Evolutionary conservation across 2,888 invertebrate genomes (phyloP), one percentile per base, ranked within the genome.

Genomic region (Athrips mouffetella): DNA sequence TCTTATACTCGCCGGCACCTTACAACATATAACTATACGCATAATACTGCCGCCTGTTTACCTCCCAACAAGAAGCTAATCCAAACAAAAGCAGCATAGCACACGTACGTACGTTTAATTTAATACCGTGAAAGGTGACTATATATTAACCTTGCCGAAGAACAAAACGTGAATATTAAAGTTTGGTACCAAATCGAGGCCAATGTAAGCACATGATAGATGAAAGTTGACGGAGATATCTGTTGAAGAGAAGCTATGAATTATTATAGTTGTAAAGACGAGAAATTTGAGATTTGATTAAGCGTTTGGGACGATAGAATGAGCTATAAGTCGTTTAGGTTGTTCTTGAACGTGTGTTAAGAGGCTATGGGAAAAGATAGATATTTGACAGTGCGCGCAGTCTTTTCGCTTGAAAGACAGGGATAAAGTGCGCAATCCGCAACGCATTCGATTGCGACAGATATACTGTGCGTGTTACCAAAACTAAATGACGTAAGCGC

Each of bases 121-220:
- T 64, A 55, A 48, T 49, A 50, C 58, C 63, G 73, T 75, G 75
- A 78, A 76, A 77, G 74, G 74, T 63, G 55, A 50, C 39, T 46
- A 45, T 49, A 49, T 48, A 44, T 44, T 67, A 72, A 70, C 75
- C 73, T 77, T 72, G 71, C 59, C 39, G 52, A 59, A 73, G 68
- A 73, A 67, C 61, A 71, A 68, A 73, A 65, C 60, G 53, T 52
- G 62, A 58, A 63, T 63, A 61, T 60, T 53, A 45, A 37, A 48
- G 27, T 41, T 25, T 20, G n/a, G 47, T 31, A 48, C 50, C 44
- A 61, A 60, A 77, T 76, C 62, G 64, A 68, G 77, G 80, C 65
- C 77, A 72, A 66, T 66, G 67, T 64, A 54, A 40, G 18, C 45
- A 27, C 37, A 49, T 53, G 49, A 51, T 54, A 57, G 63, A 70